Percentiles rank a stretch among this genome's conserved stretches.
Conservation (phyloP, 2,888 invertebrate genomes). For the Plagiodera versicolora region DNA sequence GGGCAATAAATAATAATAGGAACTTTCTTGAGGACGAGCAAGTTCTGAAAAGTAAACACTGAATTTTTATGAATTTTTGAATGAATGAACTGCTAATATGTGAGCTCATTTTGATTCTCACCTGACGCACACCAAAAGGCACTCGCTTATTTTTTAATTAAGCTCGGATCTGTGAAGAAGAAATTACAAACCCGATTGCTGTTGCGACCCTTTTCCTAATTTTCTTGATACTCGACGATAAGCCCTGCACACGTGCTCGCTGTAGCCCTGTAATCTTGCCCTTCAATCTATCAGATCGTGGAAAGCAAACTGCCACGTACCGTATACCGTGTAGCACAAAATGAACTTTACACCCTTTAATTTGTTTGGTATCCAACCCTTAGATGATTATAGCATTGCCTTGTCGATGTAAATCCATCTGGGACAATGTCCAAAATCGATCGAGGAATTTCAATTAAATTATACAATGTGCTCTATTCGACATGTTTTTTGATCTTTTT, state of each 20-base stretch:
- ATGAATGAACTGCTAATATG: too few relatives aligned
- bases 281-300: background rate
- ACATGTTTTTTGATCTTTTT: too few relatives aligned
- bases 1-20: too few relatives aligned
- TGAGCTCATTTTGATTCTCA: too few relatives aligned
- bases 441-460: too few relatives aligned
- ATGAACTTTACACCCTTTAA: slow-evolving; percentile 1
- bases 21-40: too few relatives aligned
- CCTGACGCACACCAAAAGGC: too few relatives aligned
- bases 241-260: background rate
- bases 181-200: background rate
- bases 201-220: background rate
- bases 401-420: background rate
- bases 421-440: background rate
- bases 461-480: too few relatives aligned
- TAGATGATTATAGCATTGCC: background rate
- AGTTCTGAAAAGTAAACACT: too few relatives aligned
- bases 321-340: background rate
- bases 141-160: too few relatives aligned
- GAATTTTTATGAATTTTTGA: too few relatives aligned
- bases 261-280: background rate
- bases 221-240: background rate
- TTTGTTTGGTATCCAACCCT: background rate
- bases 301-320: background rate
- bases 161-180: background rate